Evolutionary conservation across 2,797 vertebrate genomes (phyloP).

Genomic region (Acanthurus lineatus): DNA sequence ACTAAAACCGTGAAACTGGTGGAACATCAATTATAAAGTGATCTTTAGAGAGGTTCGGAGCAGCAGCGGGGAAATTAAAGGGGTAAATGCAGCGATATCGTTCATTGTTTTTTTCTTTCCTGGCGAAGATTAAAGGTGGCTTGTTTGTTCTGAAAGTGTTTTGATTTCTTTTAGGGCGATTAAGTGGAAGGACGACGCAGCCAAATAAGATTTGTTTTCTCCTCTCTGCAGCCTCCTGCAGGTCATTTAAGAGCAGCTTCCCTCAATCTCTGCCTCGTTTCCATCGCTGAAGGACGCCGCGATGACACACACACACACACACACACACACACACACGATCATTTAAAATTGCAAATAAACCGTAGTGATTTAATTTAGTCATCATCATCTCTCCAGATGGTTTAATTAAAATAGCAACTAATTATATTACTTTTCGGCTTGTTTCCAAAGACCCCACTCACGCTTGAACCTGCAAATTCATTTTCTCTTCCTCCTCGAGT

Average conservation of each 20-base stretch:
- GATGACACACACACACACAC: conserved; percentile 12
- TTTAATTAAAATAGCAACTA: conserved; percentile 66
- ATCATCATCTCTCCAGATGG: conserved; percentile 60
- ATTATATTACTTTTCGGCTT: conserved; percentile 57
- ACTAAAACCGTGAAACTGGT: conserved; percentile 45
- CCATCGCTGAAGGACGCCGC: conserved; percentile 40
- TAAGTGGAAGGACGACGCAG: conserved; percentile 41
- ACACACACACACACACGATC: conserved; percentile 5
- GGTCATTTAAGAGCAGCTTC: conserved; percentile 39
- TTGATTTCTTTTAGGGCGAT: conserved; percentile 65
- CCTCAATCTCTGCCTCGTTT: conserved; percentile 35
- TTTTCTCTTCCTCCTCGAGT: neutral
- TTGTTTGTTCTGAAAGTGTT: conserved; percentile 43
- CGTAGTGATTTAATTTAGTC: conserved; percentile 63
- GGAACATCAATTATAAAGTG: conserved; percentile 70
- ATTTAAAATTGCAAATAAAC: conserved; percentile 61
- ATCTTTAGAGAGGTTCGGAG: conserved; percentile 48
- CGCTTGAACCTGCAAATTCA: conserved; percentile 21
- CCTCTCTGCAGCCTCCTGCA: conserved; percentile 30
- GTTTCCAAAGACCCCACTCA: conserved; percentile 53
- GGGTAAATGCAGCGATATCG: neutral
- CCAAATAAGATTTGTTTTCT: conserved; percentile 25
- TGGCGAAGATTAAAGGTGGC: conserved; percentile 34
- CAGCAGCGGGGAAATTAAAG: conserved; percentile 10
- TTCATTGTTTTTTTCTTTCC: conserved; percentile 12